Evolutionary conservation across 2,113 vertebrate species (phyloP).

Genomic region (Heliornis fulica): DNA sequence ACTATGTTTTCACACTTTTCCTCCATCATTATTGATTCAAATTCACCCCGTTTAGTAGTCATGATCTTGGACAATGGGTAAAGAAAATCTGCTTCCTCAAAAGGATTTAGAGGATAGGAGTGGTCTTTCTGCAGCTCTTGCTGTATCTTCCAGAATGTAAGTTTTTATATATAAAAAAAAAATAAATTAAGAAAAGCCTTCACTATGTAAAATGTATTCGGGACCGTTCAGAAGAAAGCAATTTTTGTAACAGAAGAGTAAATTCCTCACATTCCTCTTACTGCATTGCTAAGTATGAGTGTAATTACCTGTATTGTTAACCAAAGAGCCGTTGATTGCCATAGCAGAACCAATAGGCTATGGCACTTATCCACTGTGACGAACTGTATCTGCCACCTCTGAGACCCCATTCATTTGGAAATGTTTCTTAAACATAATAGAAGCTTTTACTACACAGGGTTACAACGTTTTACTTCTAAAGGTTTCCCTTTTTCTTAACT

Average conservation of each 20-base stretch:
- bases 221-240: not conserved
- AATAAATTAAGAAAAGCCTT: not conserved
- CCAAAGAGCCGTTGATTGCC: not conserved
- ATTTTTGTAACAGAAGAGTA: not conserved
- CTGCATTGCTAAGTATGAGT: not conserved
- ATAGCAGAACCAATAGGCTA: constrained; percentile 11
- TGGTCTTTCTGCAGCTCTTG: not conserved
- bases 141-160: not conserved
- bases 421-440: not conserved
- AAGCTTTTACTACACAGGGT: not conserved
- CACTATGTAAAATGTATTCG: not conserved
- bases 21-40: constrained; percentile 13
- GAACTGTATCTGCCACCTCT: not conserved
- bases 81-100: not conserved
- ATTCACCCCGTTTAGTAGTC: not conserved
- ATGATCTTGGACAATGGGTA: not conserved
- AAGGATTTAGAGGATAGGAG: not conserved
- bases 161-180: not conserved
- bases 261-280: not conserved
- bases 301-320: not conserved
- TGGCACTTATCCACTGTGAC: constrained; percentile 46
- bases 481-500: not conserved
- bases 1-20: not conserved
- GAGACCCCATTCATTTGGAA: not conserved
- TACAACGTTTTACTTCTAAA: not conserved